Conservation (phyloP, 2,113 vertebrate genomes). For the Suncus etruscus region DNA sequence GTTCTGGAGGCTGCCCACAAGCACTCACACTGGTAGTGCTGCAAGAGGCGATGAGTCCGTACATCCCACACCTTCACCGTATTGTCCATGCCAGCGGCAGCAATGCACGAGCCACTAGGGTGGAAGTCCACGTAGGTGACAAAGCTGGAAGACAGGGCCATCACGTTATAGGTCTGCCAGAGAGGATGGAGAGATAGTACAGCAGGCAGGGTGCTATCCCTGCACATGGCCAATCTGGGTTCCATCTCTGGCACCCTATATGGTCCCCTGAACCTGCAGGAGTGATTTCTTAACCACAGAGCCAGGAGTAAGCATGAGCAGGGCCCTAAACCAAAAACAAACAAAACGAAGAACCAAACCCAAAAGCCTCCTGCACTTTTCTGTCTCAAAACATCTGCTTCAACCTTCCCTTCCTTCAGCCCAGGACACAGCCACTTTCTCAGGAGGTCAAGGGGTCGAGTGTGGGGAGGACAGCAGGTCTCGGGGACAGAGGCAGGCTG, state of each 20-base stretch:
- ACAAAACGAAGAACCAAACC: neutral
- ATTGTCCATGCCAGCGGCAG: constrained; percentile 93
- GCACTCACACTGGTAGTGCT: constrained; percentile 95
- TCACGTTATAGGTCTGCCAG: too few relatives aligned
- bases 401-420: neutral
- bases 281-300: too few relatives aligned
- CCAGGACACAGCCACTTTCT: neutral
- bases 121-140: constrained; percentile 96
- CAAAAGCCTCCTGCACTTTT: neutral
- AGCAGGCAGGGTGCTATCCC: too few relatives aligned
- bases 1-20: rapidly evolving
- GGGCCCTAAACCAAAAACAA: too few relatives aligned
- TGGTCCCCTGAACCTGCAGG: too few relatives aligned
- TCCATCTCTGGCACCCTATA: too few relatives aligned
- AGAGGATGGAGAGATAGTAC: too few relatives aligned
- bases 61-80: constrained; percentile 98
- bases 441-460: neutral
- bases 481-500: neutral
- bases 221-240: too few relatives aligned
- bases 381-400: neutral
- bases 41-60: constrained; percentile 94
- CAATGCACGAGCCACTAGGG: constrained; percentile 94
- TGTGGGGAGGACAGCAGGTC: neutral
- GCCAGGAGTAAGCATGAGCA: too few relatives aligned
- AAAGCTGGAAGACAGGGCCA: constrained; percentile 86